phyloP scores from a whole-genome alignment of 2,888 invertebrate species.

The Ypsolopha sequella region DNA sequence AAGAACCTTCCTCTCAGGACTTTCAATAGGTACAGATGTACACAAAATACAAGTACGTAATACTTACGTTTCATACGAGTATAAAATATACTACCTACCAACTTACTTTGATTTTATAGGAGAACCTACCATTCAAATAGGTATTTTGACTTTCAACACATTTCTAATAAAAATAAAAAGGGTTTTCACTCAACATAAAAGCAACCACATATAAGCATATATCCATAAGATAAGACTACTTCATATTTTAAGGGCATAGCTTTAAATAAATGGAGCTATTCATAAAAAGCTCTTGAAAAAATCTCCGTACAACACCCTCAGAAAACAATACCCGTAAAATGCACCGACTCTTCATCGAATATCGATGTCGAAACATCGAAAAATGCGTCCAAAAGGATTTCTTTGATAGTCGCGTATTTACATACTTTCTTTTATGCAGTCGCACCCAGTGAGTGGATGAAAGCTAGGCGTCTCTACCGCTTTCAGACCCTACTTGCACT shows the following conservation, averaged over 20 bases:
- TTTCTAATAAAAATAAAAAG: too few relatives aligned
- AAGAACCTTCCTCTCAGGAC: background rate
- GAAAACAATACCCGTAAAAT: slow-evolving; percentile 58
- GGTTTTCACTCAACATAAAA: too few relatives aligned
- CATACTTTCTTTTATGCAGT: slow-evolving; percentile 49
- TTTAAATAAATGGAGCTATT: too few relatives aligned
- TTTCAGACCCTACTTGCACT: slow-evolving; percentile 45
- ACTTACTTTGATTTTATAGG: too few relatives aligned
- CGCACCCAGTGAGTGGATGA: slow-evolving; percentile 56
- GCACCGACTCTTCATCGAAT: slow-evolving; percentile 64
- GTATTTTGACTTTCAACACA: too few relatives aligned
- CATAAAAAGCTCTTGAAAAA: too few relatives aligned
- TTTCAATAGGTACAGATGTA: background rate
- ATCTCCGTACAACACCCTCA: slow-evolving; percentile 13
- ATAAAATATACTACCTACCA: too few relatives aligned
- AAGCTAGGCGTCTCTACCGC: slow-evolving; percentile 52
- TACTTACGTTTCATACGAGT: too few relatives aligned
- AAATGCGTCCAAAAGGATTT: slow-evolving; percentile 36
- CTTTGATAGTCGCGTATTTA: slow-evolving; percentile 29
- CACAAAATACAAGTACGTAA: background rate
- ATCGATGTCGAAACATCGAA: slow-evolving; percentile 51
- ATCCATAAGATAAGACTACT: too few relatives aligned
- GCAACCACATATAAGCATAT: too few relatives aligned
- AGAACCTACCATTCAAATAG: too few relatives aligned
- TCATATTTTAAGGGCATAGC: too few relatives aligned